Percentiles rank a stretch among this genome's conserved stretches.
Conservation (phyloP, 2,797 vertebrate genomes). For the Erithacus rubecula region DNA sequence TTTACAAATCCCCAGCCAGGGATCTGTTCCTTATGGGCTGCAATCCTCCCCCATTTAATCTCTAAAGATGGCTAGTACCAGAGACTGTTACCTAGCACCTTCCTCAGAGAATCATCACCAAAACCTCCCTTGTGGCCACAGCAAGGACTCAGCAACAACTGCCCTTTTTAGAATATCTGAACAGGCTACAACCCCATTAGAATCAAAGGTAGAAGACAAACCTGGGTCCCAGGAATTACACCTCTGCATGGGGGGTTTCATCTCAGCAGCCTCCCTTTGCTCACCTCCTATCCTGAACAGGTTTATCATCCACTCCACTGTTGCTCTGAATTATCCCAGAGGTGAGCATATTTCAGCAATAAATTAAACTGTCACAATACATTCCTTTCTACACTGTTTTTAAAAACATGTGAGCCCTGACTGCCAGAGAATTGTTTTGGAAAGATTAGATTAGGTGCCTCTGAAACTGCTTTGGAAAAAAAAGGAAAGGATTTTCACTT, state of each 20-base stretch:
- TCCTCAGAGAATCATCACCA: neutral
- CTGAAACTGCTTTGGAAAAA: neutral
- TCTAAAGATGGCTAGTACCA: neutral
- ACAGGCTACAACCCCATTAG: neutral
- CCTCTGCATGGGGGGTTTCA: neutral
- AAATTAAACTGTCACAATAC: slow-evolving; percentile 22
- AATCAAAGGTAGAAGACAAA: neutral
- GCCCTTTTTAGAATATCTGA: neutral
- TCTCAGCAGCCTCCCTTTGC: neutral
- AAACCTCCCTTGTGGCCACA: neutral
- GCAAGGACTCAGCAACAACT: neutral
- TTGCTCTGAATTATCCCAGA: slow-evolving; percentile 4
- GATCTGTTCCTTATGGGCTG: neutral
- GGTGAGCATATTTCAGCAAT: slow-evolving; percentile 16
- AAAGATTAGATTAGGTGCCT: slow-evolving; percentile 43
- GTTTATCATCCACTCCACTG: neutral
- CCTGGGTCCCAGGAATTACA: neutral
- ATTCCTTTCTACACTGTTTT: neutral
- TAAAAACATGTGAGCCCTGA: neutral
- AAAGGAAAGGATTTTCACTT: neutral
- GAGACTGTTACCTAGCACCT: neutral
- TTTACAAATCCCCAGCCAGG: neutral
- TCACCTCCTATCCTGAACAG: neutral
- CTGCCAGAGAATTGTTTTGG: slow-evolving; percentile 11
- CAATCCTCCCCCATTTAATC: neutral